These are phyloP conservation scores for Thalpophila matura DNA, from an alignment of 2,888 invertebrate species.

Conservation along the genomic window DNA sequence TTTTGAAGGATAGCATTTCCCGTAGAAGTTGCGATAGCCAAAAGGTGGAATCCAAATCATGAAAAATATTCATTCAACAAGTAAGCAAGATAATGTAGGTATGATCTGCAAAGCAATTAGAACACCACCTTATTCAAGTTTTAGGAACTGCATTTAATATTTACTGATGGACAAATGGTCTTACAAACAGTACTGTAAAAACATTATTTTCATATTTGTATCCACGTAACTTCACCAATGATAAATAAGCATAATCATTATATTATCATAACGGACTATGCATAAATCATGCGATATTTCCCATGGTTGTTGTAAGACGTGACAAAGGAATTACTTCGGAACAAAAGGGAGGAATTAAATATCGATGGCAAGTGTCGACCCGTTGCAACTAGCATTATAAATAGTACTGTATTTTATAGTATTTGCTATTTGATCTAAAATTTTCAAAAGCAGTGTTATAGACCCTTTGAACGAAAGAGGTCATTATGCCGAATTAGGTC, in stretches of 20 bases:
- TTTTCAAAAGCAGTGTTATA: too few species aligned
- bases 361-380: not conserved
- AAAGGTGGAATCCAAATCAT: too few species aligned
- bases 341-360: slow-evolving; percentile 19
- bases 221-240: not conserved
- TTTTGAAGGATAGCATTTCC: too few species aligned
- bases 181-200: slow-evolving; percentile 11
- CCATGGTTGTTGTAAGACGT: not conserved
- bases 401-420: too few species aligned
- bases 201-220: slow-evolving; percentile 42
- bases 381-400: not conserved
- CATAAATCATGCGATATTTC: slow-evolving; percentile 21
- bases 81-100: too few species aligned
- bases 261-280: slow-evolving; percentile 29
- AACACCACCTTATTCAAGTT: not conserved
- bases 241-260: slow-evolving; percentile 21
- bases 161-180: slow-evolving; percentile 3
- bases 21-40: too few species aligned
- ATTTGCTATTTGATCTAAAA: too few species aligned
- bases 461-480: too few species aligned
- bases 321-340: slow-evolving; percentile 16
- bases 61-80: too few species aligned
- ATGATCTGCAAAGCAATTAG: not conserved
- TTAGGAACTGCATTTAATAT: slow-evolving; percentile 5
- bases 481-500: too few species aligned